Percentiles rank a stretch among this genome's conserved stretches.
Evolutionary conservation across 2,888 invertebrate species (phyloP).

Genomic region (Seira musarum): DNA sequence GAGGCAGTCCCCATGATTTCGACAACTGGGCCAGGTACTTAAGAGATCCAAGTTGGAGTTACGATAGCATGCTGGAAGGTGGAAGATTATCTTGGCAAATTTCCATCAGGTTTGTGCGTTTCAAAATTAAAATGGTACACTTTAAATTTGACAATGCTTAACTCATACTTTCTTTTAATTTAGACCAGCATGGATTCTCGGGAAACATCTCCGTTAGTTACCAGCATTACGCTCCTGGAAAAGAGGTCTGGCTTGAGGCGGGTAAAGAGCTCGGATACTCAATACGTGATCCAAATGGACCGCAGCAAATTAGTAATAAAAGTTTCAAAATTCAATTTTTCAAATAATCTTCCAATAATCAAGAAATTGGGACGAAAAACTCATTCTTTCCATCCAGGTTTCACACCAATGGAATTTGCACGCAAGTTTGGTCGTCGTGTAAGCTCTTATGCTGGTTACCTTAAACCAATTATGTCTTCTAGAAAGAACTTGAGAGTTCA

Average conservation of each 20-base stretch:
- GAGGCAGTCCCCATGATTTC: constrained; percentile 33
- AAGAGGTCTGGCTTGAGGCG: constrained; percentile 47
- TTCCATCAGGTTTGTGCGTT: neutral
- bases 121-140: too few species aligned
- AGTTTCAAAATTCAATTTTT: too few species aligned
- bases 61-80: constrained; percentile 29
- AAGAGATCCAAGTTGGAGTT: constrained; percentile 33
- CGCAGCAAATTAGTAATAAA: constrained; percentile 42
- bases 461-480: constrained; percentile 31
- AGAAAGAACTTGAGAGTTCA: constrained; percentile 50
- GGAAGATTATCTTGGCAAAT: constrained; percentile 36
- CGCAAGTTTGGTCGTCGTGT: constrained; percentile 43
- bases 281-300: constrained; percentile 54
- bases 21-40: constrained; percentile 35
- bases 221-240: constrained; percentile 48
- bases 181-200: constrained; percentile 47
- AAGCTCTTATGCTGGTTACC: constrained; percentile 42
- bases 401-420: constrained; percentile 45
- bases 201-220: constrained; percentile 44
- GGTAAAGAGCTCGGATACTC: constrained; percentile 46
- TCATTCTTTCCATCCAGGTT: too few species aligned
- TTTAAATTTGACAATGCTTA: too few species aligned
- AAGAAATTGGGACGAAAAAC: too few species aligned
- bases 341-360: too few species aligned
- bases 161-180: too few species aligned